These are phyloP conservation scores for Sarcophaga peregrina DNA, from an alignment of 1,140 invertebrate genomes.

Conservation along the genomic window DNA sequence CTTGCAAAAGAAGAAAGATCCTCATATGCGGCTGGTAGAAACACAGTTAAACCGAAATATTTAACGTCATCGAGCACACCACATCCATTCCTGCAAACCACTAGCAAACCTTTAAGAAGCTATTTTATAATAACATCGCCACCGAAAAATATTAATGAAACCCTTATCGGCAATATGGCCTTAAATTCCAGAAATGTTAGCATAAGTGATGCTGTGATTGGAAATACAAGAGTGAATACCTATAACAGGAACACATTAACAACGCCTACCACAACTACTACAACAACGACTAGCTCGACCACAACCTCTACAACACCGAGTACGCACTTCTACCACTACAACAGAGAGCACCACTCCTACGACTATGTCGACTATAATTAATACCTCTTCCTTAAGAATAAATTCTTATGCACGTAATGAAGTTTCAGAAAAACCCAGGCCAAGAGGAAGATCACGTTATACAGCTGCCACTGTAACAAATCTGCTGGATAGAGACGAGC, in stretches of 20 bases:
- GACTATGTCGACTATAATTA: constrained; percentile 51
- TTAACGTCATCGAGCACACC: constrained; percentile 41
- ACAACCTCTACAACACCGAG: constrained; percentile 44
- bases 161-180: constrained; percentile 51
- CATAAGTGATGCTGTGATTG: constrained; percentile 59
- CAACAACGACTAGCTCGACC: constrained; percentile 46
- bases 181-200: constrained; percentile 57
- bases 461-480: constrained; percentile 53
- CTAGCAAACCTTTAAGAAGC: constrained; percentile 53
- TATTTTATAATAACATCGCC: constrained; percentile 48
- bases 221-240: constrained; percentile 42
- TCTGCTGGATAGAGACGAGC: constrained; percentile 54
- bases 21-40: constrained; percentile 43
- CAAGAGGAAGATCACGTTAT: constrained; percentile 59
- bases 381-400: constrained; percentile 48
- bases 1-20: constrained; percentile 57
- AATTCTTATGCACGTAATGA: not conserved
- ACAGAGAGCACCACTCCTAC: constrained; percentile 43
- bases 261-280: not conserved
- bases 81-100: constrained; percentile 51
- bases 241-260: not conserved
- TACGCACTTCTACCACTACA: constrained; percentile 32
- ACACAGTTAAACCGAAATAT: constrained; percentile 50
- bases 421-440: constrained; percentile 42
- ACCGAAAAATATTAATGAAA: constrained; percentile 51